A percentile compares a stretch with the other conserved stretches of the same genome.
These are phyloP conservation scores for Elaphurus davidianus DNA, from an alignment of 2,113 vertebrate genomes.

Conservation along the genomic window DNA sequence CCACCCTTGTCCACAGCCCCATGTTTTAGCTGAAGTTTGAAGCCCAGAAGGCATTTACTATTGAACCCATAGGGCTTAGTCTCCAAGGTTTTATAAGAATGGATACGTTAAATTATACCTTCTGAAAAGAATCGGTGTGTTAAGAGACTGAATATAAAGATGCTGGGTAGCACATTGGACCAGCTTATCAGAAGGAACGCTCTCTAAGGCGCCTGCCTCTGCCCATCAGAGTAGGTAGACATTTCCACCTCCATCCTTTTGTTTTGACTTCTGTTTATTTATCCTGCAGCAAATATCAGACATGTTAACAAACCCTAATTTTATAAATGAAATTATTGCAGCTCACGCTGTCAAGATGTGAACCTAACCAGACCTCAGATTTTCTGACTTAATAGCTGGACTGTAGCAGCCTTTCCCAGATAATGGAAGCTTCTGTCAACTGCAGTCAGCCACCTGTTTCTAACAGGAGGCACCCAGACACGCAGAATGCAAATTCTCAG, in stretches of 20 bases:
- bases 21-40: neutral
- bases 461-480: neutral
- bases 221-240: neutral
- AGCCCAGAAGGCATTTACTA: neutral
- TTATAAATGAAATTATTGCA: conserved; percentile 44
- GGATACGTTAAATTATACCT: neutral
- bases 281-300: neutral
- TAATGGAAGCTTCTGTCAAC: conserved; percentile 20
- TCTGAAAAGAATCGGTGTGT: neutral
- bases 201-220: neutral
- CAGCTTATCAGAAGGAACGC: neutral
- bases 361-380: conserved; percentile 12
- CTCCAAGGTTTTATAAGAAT: neutral
- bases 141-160: neutral
- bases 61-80: neutral
- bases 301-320: conserved; percentile 13
- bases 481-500: neutral
- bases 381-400: conserved; percentile 4
- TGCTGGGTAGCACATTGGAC: too few species aligned
- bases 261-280: neutral
- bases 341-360: conserved; percentile 13
- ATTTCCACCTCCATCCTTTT: neutral
- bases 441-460: neutral
- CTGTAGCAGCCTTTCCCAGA: neutral
- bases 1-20: neutral